A percentile compares a stretch with the other conserved stretches of the same genome.
These are phyloP conservation scores for Sus cebifrons DNA, from an alignment of 2,797 vertebrate genomes.

Conservation along the genomic window DNA sequence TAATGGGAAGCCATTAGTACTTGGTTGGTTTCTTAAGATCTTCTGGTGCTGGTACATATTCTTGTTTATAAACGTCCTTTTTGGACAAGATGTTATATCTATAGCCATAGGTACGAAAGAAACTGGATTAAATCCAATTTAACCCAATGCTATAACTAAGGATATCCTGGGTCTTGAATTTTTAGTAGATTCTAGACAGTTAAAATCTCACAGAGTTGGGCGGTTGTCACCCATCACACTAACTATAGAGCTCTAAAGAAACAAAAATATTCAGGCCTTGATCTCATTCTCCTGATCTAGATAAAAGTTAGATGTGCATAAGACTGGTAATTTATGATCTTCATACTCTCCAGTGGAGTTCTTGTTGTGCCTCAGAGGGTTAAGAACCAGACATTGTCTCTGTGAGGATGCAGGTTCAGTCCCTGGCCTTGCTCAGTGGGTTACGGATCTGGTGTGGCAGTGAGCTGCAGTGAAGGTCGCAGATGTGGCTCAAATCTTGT, in stretches of 20 bases:
- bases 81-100: neutral
- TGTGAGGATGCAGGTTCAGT: no score
- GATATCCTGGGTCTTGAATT: neutral
- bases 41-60: neutral
- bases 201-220: neutral
- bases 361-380: no score
- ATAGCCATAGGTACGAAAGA: neutral
- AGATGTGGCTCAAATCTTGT: no score
- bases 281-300: neutral
- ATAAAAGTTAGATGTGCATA: neutral
- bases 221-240: neutral
- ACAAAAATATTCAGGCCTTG: neutral
- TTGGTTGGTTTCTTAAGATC: neutral
- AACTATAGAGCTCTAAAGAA: neutral
- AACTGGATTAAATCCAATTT: neutral
- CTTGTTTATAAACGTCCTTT: neutral
- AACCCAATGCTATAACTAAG: neutral
- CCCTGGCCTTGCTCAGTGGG: no score
- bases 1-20: neutral
- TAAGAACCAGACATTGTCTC: no score
- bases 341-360: no score
- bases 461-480: no score
- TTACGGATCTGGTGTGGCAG: no score
- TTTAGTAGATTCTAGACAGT: neutral
- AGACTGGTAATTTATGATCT: neutral